Conservation (phyloP, 2,797 vertebrate species). For the Hippoglossus hippoglossus region DNA sequence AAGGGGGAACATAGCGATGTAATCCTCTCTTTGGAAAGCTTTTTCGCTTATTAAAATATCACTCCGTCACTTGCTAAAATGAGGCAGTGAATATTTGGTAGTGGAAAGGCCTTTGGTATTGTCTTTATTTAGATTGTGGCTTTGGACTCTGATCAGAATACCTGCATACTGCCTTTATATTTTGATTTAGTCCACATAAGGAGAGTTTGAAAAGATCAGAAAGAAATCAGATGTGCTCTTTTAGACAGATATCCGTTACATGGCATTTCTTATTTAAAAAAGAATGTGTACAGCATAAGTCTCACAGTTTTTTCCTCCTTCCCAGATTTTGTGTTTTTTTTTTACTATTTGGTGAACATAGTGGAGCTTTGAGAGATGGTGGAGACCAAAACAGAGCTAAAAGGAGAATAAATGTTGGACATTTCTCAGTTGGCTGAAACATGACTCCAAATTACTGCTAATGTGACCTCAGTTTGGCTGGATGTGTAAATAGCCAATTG, state of each 20-base stretch:
- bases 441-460: too few species aligned
- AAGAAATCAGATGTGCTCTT: not conserved
- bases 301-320: too few species aligned
- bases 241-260: not conserved
- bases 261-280: not conserved
- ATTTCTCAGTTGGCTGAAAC: too few species aligned
- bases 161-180: not conserved
- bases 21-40: conserved; percentile 67
- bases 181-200: not conserved
- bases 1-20: conserved; percentile 39
- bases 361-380: too few species aligned
- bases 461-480: too few species aligned
- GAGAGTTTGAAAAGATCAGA: not conserved
- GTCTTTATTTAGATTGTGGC: conserved; percentile 42
- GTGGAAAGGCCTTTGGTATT: conserved; percentile 31
- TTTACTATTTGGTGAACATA: too few species aligned
- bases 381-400: too few species aligned
- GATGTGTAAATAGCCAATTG: not conserved
- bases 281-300: not conserved
- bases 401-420: too few species aligned
- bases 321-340: too few species aligned
- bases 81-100: conserved; percentile 10
- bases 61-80: conserved; percentile 35
- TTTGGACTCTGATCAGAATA: conserved; percentile 37
- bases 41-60: conserved; percentile 57